Evolutionary conservation across 2,797 vertebrate genomes (phyloP).

Genomic region (Pogonophryne albipinna): DNA sequence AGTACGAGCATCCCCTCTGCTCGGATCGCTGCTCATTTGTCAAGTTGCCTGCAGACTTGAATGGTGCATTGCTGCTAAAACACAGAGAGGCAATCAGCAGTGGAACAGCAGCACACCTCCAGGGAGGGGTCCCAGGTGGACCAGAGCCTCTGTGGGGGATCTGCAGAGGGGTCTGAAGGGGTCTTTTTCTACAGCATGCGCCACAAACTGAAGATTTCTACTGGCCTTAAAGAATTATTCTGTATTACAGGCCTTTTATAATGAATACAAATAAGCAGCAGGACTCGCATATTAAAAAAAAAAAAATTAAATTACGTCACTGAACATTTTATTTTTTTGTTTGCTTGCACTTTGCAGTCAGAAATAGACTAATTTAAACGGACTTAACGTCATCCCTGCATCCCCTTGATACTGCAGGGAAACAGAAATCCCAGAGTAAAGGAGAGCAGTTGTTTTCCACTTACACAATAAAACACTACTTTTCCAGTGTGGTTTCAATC

Average conservation of each 20-base stretch:
- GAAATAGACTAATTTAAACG: conserved; percentile 12
- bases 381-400: background rate
- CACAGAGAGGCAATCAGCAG: conserved; percentile 77
- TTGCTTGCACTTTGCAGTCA: conserved; percentile 30
- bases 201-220: conserved; percentile 25
- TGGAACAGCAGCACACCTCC: conserved; percentile 73
- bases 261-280: conserved; percentile 11
- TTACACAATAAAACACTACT: conserved; percentile 7
- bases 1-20: conserved; percentile 82
- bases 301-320: conserved; percentile 24
- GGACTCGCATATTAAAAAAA: background rate
- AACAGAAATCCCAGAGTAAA: conserved; percentile 21
- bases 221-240: conserved; percentile 11
- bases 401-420: background rate
- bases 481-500: conserved; percentile 14
- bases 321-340: conserved; percentile 36
- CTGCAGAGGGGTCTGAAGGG: conserved; percentile 43
- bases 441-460: conserved; percentile 8
- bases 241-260: background rate
- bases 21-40: conserved; percentile 85
- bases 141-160: conserved; percentile 58
- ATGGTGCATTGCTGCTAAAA: conserved; percentile 89
- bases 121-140: conserved; percentile 77
- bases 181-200: conserved; percentile 28
- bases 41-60: conserved; percentile 87